Conservation (phyloP, 2,888 invertebrate genomes). For the Drymonia ruficornis region DNA sequence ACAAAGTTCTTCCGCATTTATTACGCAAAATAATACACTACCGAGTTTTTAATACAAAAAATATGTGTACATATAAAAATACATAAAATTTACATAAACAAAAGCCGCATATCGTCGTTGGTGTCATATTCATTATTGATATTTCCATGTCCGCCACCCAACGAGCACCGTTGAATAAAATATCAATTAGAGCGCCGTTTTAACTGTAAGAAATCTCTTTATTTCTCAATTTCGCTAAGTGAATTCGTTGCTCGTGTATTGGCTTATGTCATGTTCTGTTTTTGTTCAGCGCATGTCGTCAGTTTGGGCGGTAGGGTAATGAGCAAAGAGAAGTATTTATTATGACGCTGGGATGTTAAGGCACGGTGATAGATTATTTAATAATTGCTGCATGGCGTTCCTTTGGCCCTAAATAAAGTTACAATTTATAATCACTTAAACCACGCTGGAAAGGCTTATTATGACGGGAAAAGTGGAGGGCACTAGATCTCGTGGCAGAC, state of each 20-base stretch:
- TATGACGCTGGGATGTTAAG: slow-evolving; percentile 59
- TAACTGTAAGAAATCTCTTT: slow-evolving; percentile 67
- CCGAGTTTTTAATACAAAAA: too few species aligned
- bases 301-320: slow-evolving; percentile 81
- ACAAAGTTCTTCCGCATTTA: too few species aligned
- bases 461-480: too few species aligned
- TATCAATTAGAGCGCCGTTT: slow-evolving; percentile 81
- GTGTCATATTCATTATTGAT: slow-evolving; percentile 72
- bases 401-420: too few species aligned
- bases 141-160: slow-evolving; percentile 78
- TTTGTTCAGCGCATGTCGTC: slow-evolving; percentile 66
- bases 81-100: slow-evolving; percentile 57
- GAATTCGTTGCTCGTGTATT: slow-evolving; percentile 67
- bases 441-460: too few species aligned
- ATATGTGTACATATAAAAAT: too few species aligned
- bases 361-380: too few species aligned
- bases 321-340: slow-evolving; percentile 77
- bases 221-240: slow-evolving; percentile 81
- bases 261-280: slow-evolving; percentile 79
- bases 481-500: too few species aligned
- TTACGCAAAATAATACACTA: too few species aligned
- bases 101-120: slow-evolving; percentile 54
- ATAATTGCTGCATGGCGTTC: too few species aligned
- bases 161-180: slow-evolving; percentile 77
- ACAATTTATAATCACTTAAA: too few species aligned